Base-by-base conservation (phyloP, 2,797 vertebrate genomes). In the Peromyscus aztecus region DNA sequence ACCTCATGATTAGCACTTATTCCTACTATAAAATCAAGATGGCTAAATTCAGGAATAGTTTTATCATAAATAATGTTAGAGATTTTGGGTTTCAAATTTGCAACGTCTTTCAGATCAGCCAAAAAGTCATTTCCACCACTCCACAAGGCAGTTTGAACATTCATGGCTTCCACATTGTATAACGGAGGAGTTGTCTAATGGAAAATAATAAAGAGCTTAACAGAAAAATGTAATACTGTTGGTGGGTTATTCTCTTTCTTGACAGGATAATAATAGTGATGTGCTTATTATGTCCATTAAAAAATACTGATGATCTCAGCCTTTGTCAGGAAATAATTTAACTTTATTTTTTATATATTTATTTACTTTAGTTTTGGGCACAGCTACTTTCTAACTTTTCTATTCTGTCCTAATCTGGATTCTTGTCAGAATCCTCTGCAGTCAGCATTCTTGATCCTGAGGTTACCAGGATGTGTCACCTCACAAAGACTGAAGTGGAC, bases 21-120 rank as follows among this genome's bases (percentile, higher is more conserved):
- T 7, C 99, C 99, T 98, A 99, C 99, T 78, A 99, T 98, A 52
- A 99, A 99, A 93, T 99, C 99, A 97, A 99, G 97, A 95, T 99
- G 99, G n/a, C 99, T 98, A 99, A 99, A 99, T 37, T 98, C 98
- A 3, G 98, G n/a, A 46, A 99, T 98, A 91, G 98, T 73, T n/a
- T 98, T 98, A 94, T 99, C 98, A 94, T 97, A 99, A 46, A 99
- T 98, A 89, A 99, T 94, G 76, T 99, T 98, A 34, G 98, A 81
- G 31, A 99, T 97, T 98, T 99, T 96, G 14, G 98, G 98, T 52
- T 99, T 98, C 29, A 99, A 98, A 29, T 98, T 13, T 0, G 97
- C 98, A 4, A 99, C 49, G 14, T 99, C 99, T 77, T 97, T 96
- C 14, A 98, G 98, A 94, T 99, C 99, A 0, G 99, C 98, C 88